phyloP scores from a whole-genome alignment of 2,797 vertebrate genomes.

The Gouania willdenowi region DNA sequence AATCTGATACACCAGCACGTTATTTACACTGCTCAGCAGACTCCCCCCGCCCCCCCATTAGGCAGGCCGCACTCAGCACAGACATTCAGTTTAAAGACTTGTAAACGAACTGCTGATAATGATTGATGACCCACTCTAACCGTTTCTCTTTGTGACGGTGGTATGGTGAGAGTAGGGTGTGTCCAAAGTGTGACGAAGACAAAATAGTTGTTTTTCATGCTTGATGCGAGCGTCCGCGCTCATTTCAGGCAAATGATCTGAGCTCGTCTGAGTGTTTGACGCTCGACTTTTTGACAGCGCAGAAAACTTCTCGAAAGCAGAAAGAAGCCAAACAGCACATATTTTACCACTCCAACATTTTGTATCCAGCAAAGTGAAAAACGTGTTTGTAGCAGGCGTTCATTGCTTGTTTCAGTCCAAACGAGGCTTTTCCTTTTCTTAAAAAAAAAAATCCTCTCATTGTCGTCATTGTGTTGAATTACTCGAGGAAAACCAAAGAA shows the following conservation, averaged over 20 bases:
- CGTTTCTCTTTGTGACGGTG: conserved; percentile 29
- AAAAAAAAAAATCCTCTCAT: conserved; percentile 20
- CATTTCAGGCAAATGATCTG: conserved; percentile 30
- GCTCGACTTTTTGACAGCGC: too few species aligned
- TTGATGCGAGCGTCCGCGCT: conserved; percentile 23
- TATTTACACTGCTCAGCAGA: conserved; percentile 61
- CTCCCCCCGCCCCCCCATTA: conserved; percentile 20
- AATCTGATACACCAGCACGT: conserved; percentile 61
- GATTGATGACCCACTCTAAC: conserved; percentile 50
- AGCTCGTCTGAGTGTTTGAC: background rate
- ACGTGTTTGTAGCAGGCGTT: conserved; percentile 27
- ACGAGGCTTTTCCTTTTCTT: conserved; percentile 10
- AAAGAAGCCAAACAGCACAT: conserved; percentile 33
- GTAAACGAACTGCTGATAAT: conserved; percentile 8
- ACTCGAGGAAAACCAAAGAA: conserved; percentile 29
- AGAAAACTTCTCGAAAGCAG: too few species aligned
- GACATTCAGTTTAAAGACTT: conserved; percentile 38
- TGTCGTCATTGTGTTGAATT: too few species aligned
- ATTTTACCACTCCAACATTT: conserved; percentile 15
- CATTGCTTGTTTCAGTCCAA: conserved; percentile 30
- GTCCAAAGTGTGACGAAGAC: background rate
- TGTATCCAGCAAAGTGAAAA: conserved; percentile 50
- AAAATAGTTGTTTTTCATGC: conserved; percentile 38
- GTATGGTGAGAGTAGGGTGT: too few species aligned
- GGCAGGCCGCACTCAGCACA: conserved; percentile 36